Evolutionary conservation across 2,113 vertebrate species (phyloP).

Genomic region (Epinephelus fuscoguttatus): DNA sequence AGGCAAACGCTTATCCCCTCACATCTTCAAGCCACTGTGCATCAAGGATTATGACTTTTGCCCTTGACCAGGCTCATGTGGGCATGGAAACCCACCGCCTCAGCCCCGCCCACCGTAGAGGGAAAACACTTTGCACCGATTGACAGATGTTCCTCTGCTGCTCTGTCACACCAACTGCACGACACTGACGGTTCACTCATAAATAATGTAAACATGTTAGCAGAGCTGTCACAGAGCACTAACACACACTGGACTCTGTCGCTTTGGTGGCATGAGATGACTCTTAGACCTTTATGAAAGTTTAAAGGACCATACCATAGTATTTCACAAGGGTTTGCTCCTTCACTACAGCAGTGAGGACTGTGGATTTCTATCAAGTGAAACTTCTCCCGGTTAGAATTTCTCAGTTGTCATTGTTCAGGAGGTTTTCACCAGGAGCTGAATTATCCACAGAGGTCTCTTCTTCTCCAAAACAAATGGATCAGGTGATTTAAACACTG

Average conservation of each 20-base stretch:
- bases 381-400: no score
- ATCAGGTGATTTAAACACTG: no score
- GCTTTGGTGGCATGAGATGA: background rate
- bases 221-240: background rate
- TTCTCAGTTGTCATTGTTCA: no score
- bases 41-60: conserved; percentile 67
- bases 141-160: conserved; percentile 53
- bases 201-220: conserved; percentile 19
- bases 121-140: conserved; percentile 24
- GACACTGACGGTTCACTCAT: conserved; percentile 5
- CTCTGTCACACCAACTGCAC: conserved; percentile 39
- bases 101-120: conserved; percentile 1
- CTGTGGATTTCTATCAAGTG: no score
- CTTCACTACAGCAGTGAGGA: background rate
- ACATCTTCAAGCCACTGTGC: conserved; percentile 69
- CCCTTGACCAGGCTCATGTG: conserved; percentile 12
- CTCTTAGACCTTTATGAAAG: background rate
- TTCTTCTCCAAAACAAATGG: no score
- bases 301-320: background rate
- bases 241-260: background rate
- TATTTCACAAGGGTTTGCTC: background rate
- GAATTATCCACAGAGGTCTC: no score
- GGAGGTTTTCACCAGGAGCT: no score
- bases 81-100: conserved; percentile 32
- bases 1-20: conserved; percentile 51